Percentiles rank a stretch among this genome's conserved stretches.
These are phyloP conservation scores for Pocillopora verrucosa DNA, from an alignment of 64 coral and sea anemone species.

Conservation along the genomic window DNA sequence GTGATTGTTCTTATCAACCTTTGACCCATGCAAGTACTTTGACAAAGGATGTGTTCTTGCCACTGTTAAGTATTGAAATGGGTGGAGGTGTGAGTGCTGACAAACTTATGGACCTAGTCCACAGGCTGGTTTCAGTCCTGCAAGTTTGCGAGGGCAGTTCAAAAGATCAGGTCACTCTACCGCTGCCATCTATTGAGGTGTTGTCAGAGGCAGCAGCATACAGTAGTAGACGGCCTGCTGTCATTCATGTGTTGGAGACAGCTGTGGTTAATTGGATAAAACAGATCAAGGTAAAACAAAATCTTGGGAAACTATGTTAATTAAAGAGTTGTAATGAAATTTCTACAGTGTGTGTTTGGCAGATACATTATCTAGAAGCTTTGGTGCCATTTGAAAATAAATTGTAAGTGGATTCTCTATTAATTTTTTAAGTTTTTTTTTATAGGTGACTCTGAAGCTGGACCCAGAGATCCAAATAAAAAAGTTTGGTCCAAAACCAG, in stretches of 20 bases:
- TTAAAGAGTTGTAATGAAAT: not conserved
- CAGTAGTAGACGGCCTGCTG: slow-evolving; percentile 89
- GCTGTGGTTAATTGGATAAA: slow-evolving; percentile 98
- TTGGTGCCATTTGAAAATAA: too few relatives aligned
- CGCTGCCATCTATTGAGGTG: slow-evolving; percentile 94
- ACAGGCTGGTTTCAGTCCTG: slow-evolving; percentile 86
- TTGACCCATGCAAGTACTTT: slow-evolving; percentile 69
- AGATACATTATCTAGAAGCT: too few relatives aligned
- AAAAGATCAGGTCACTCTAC: slow-evolving; percentile 82
- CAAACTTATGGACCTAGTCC: slow-evolving; percentile 97
- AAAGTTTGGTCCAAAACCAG: slow-evolving; percentile 73
- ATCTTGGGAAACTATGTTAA: not conserved
- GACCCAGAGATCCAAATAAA: slow-evolving; percentile 90
- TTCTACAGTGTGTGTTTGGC: not conserved
- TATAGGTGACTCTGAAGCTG: slow-evolving; percentile 82
- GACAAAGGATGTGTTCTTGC: slow-evolving; percentile 95
- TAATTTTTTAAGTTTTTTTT: not conserved
- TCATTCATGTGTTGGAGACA: slow-evolving; percentile 98
- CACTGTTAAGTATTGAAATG: slow-evolving; percentile 96
- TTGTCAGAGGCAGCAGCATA: slow-evolving; percentile 98
- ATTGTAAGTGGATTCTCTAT: not conserved
- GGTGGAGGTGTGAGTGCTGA: slow-evolving; percentile 95
- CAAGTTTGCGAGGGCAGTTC: slow-evolving; percentile 80
- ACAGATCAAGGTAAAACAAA: slow-evolving; percentile 80
- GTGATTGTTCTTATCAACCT: slow-evolving; percentile 84